These are phyloP conservation scores for Psophia crepitans DNA, from an alignment of 2,113 vertebrate species.

Conservation along the genomic window DNA sequence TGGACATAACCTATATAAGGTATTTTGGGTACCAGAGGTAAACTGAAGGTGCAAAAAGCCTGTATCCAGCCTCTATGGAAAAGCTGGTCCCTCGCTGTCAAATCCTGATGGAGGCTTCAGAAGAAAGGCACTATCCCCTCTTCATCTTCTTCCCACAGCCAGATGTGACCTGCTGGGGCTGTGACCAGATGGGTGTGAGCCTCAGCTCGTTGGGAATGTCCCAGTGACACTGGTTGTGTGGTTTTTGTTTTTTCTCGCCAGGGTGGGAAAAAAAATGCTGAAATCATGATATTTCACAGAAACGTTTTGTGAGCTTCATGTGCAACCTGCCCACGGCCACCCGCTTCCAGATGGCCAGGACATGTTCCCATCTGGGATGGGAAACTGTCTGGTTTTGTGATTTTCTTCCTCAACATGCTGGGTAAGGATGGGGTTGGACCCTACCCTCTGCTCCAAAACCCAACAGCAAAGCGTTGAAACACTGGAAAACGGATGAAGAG, in stretches of 20 bases:
- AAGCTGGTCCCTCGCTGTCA: accelerated
- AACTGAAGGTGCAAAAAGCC: accelerated
- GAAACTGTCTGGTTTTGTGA: background rate
- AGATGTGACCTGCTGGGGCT: background rate
- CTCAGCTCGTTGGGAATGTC: background rate
- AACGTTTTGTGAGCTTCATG: background rate
- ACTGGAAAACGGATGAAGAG: background rate
- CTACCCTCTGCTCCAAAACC: background rate
- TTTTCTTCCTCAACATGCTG: background rate
- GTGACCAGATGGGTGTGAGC: background rate
- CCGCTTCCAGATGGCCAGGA: background rate
- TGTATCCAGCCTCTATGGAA: accelerated
- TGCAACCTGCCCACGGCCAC: background rate
- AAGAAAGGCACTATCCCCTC: no score
- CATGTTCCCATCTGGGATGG: background rate
- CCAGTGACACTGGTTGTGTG: accelerated
- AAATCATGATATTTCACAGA: background rate
- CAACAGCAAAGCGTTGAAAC: background rate
- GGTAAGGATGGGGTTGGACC: background rate
- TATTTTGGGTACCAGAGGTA: background rate
- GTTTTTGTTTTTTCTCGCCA: background rate
- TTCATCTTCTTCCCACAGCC: background rate
- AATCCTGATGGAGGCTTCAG: background rate
- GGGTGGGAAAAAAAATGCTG: background rate
- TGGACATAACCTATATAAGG: accelerated